Conservation (phyloP, 2,888 invertebrate genomes). For the Tanytarsus gracilentus region DNA sequence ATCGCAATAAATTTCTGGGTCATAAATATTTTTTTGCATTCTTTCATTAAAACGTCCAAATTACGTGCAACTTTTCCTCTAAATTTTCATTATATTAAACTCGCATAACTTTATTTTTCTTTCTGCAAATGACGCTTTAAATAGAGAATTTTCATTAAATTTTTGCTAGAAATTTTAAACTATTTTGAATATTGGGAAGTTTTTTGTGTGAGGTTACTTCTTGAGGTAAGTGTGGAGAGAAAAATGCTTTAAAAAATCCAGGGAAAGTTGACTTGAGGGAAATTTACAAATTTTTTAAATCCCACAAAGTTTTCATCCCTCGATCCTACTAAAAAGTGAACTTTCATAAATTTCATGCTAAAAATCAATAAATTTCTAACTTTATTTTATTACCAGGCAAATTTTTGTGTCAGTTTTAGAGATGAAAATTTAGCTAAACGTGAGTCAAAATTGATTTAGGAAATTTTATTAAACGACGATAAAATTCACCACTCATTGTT, state of each 20-base stretch:
- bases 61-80: too few species aligned
- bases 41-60: constrained; percentile 4
- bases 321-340: too few species aligned
- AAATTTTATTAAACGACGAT: too few species aligned
- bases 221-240: too few species aligned
- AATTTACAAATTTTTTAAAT: neutral
- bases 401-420: neutral
- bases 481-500: too few species aligned
- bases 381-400: neutral
- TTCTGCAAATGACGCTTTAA: neutral
- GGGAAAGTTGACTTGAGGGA: too few species aligned
- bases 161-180: constrained; percentile 10
- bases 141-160: neutral
- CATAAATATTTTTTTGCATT: neutral
- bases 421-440: constrained; percentile 19
- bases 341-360: neutral
- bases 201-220: too few species aligned
- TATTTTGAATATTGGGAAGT: too few species aligned
- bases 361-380: neutral
- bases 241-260: too few species aligned
- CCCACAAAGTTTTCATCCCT: neutral
- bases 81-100: neutral
- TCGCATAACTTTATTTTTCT: neutral
- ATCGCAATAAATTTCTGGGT: neutral
- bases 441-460: constrained; percentile 11